Percentiles rank a stretch among this genome's conserved stretches.
Conservation (phyloP, 2,113 vertebrate genomes). For the Ptilorrhoa leucosticta region DNA sequence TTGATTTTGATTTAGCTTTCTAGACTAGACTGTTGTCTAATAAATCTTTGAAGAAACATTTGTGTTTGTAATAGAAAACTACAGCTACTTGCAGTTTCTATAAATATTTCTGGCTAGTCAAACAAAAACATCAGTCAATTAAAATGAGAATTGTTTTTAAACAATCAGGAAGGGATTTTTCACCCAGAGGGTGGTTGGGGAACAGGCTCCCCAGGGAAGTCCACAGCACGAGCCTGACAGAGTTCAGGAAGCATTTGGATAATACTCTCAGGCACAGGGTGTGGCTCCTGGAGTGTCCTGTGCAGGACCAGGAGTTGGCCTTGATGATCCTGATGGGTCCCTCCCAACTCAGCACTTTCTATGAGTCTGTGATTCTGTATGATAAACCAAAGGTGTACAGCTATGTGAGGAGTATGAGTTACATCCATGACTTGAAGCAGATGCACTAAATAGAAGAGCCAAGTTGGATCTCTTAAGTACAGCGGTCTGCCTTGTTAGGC, state of each 20-base stretch:
- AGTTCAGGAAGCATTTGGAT: background rate
- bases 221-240: background rate
- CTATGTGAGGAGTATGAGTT: background rate
- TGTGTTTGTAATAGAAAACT: background rate
- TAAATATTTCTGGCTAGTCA: background rate
- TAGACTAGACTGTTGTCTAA: background rate
- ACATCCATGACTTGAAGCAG: background rate
- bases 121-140: background rate
- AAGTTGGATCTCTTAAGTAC: background rate
- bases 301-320: background rate
- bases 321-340: accelerated
- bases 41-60: background rate
- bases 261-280: accelerated
- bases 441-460: background rate
- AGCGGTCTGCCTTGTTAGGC: background rate
- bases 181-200: background rate
- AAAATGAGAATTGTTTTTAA: background rate
- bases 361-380: background rate
- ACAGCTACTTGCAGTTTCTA: background rate
- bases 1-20: background rate
- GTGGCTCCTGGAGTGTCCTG: background rate
- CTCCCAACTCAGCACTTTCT: background rate
- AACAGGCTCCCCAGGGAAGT: accelerated
- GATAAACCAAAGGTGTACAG: background rate
- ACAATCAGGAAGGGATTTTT: background rate